Evolutionary conservation across 2,888 invertebrate species (phyloP).

Genomic region (Lottia scabra): DNA sequence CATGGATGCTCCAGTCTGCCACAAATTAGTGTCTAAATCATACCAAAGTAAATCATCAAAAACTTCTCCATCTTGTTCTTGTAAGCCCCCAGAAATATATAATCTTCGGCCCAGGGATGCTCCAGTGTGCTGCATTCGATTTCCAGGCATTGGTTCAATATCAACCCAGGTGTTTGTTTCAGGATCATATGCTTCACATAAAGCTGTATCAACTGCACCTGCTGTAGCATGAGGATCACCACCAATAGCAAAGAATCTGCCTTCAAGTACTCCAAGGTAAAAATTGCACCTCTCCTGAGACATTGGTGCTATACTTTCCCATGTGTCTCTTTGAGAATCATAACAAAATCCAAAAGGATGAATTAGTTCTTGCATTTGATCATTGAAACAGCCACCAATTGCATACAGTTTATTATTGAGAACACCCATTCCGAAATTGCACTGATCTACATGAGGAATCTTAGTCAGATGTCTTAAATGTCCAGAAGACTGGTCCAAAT

Average conservation of each 20-base stretch:
- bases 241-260: conserved; percentile 60
- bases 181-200: conserved; percentile 55
- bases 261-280: conserved; percentile 49
- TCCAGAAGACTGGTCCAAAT: conserved; percentile 74
- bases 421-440: conserved; percentile 80
- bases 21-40: conserved; percentile 42
- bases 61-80: conserved; percentile 72
- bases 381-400: conserved; percentile 80
- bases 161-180: conserved; percentile 47
- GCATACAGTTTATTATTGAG: conserved; percentile 79
- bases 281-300: conserved; percentile 56
- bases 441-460: conserved; percentile 81
- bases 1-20: conserved; percentile 49
- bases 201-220: conserved; percentile 39
- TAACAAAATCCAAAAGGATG: conserved; percentile 81
- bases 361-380: conserved; percentile 76
- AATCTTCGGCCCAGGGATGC: conserved; percentile 51
- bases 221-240: conserved; percentile 73
- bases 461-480: conserved; percentile 78
- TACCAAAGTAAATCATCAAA: conserved; percentile 68
- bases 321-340: conserved; percentile 75
- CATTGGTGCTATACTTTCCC: conserved; percentile 76
- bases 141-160: conserved; percentile 47
- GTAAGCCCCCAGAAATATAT: conserved; percentile 74
- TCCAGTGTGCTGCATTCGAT: conserved; percentile 62